Evolutionary conservation across 1,140 invertebrate species (phyloP).

Genomic region (Cryptotermes secundus): DNA sequence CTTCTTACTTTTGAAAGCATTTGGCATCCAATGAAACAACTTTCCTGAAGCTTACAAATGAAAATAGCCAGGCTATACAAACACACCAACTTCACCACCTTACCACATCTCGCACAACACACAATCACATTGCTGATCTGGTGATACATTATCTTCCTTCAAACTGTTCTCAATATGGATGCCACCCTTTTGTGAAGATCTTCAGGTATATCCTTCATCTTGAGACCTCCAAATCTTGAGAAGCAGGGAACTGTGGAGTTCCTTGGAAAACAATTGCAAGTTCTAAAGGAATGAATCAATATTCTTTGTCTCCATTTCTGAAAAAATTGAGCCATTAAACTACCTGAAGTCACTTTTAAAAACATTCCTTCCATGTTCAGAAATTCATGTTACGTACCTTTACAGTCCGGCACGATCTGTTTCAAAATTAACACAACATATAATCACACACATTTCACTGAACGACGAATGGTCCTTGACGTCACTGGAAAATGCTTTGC

Average conservation of each 20-base stretch:
- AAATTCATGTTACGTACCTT: not conserved
- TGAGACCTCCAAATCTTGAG: not conserved
- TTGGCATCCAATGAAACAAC: constrained; percentile 16
- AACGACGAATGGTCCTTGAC: not conserved
- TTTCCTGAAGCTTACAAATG: not conserved
- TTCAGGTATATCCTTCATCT: not conserved
- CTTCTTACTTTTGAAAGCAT: not conserved
- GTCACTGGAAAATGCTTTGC: constrained; percentile 15
- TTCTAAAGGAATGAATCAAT: constrained; percentile 1
- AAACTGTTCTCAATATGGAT: not conserved
- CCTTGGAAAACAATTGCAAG: not conserved
- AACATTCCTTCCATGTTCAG: constrained; percentile 15
- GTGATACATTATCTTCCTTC: not conserved
- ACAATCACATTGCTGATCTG: not conserved
- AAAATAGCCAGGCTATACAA: not conserved
- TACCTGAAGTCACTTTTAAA: constrained; percentile 5
- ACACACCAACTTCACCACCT: not conserved
- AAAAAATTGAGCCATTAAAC: constrained; percentile 12
- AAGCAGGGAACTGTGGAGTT: not conserved
- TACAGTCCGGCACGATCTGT: not conserved
- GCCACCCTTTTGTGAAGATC: not conserved
- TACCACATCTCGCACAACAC: constrained; percentile 1
- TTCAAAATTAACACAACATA: constrained; percentile 14
- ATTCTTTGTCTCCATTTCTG: constrained; percentile 3
- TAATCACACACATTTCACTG: constrained; percentile 19